Conservation (phyloP, 2,113 vertebrate genomes). For the Arenaria interpres region DNA sequence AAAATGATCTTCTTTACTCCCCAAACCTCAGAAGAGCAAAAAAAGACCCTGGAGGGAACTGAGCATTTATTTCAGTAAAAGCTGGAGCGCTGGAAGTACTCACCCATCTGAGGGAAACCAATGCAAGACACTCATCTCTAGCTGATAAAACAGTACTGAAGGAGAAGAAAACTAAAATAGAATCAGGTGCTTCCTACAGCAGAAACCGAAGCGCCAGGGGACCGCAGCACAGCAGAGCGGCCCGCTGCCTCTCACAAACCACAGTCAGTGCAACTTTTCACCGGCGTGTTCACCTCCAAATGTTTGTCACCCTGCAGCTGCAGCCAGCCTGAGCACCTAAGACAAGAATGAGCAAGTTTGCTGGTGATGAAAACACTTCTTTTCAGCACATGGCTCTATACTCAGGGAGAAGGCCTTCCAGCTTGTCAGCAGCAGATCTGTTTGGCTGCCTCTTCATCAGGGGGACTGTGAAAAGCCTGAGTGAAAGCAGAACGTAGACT, state of each 20-base stretch:
- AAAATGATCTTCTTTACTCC: neutral
- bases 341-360: neutral
- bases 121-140: neutral
- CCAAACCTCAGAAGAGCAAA: neutral
- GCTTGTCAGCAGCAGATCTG: neutral
- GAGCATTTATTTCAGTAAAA: neutral
- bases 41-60: neutral
- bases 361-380: neutral
- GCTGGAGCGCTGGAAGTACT: neutral
- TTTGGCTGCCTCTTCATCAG: neutral
- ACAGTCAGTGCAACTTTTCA: neutral
- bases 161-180: neutral
- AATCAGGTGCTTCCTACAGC: conserved; percentile 45
- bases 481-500: neutral
- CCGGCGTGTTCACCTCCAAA: neutral
- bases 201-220: neutral
- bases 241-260: neutral
- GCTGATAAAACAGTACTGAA: neutral
- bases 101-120: neutral
- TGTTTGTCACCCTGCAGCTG: neutral
- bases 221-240: neutral
- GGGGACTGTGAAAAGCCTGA: neutral
- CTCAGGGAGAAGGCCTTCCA: neutral
- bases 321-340: neutral
- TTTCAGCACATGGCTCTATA: accelerated